These are phyloP conservation scores for Linnaemya tessellans DNA, from an alignment of 2,888 invertebrate species.

Conservation along the genomic window DNA sequence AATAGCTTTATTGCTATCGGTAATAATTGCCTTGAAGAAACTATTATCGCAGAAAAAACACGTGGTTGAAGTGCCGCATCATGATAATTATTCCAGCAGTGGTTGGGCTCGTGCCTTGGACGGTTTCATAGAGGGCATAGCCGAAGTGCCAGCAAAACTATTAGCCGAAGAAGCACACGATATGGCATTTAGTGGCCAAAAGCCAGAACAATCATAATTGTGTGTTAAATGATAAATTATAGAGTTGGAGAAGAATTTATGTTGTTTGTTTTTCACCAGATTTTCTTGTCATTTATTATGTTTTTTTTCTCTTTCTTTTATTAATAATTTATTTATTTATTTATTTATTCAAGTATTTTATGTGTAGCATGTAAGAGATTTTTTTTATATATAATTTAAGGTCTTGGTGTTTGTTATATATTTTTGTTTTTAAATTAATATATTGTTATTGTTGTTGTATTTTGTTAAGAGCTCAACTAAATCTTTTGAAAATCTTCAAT, in stretches of 20 bases:
- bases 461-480: neutral
- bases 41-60: slow-evolving; percentile 87
- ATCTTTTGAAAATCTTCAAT: neutral
- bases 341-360: neutral
- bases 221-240: neutral
- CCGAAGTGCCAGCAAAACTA: slow-evolving; percentile 83
- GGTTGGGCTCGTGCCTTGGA: slow-evolving; percentile 86
- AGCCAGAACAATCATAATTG: slow-evolving; percentile 69
- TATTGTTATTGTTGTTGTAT: slow-evolving; percentile 37
- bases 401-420: slow-evolving; percentile 8
- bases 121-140: slow-evolving; percentile 83
- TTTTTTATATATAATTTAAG: neutral
- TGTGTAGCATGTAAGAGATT: neutral
- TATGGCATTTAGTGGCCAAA: slow-evolving; percentile 87
- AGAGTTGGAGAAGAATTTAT: neutral
- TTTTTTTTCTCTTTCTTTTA: neutral
- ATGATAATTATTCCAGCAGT: slow-evolving; percentile 84
- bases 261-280: neutral
- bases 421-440: slow-evolving; percentile 13
- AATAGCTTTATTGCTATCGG: slow-evolving; percentile 91
- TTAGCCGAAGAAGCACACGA: slow-evolving; percentile 84
- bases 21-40: slow-evolving; percentile 92
- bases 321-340: neutral
- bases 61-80: slow-evolving; percentile 89
- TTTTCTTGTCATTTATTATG: neutral